phyloP scores from a whole-genome alignment of 1,140 invertebrate species.

The Tetragnatha versicolor region DNA sequence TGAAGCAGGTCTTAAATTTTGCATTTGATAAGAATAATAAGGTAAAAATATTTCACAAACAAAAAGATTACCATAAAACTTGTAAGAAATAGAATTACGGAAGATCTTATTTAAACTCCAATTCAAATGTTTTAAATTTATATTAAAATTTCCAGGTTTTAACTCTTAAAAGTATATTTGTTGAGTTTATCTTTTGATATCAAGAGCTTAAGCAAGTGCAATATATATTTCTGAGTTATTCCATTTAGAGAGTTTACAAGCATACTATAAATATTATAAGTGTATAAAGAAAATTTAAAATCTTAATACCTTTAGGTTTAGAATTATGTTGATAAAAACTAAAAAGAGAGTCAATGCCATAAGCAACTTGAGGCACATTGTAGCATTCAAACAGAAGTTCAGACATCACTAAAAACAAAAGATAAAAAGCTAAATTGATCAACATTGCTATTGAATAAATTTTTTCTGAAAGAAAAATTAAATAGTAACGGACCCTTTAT shows the following conservation, averaged over 20 bases:
- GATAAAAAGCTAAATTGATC: conserved; percentile 39
- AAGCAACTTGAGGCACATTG: conserved; percentile 81
- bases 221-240: neutral
- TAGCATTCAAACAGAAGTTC: conserved; percentile 95
- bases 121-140: too few species aligned
- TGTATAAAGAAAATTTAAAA: neutral
- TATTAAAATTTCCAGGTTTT: too few species aligned
- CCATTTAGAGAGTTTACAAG: neutral
- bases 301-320: conserved; percentile 56
- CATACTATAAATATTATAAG: too few species aligned
- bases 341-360: conserved; percentile 87
- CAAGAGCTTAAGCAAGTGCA: neutral
- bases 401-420: conserved; percentile 79
- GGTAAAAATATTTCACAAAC: neutral
- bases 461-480: neutral
- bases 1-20: too few species aligned
- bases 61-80: too few species aligned
- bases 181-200: too few species aligned
- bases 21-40: too few species aligned
- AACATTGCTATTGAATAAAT: neutral
- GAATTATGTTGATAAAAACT: conserved; percentile 77
- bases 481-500: neutral
- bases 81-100: too few species aligned
- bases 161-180: too few species aligned
- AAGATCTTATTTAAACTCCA: too few species aligned